Conservation (phyloP, 2,888 invertebrate species). For the Cryptocheilus praepositus region DNA sequence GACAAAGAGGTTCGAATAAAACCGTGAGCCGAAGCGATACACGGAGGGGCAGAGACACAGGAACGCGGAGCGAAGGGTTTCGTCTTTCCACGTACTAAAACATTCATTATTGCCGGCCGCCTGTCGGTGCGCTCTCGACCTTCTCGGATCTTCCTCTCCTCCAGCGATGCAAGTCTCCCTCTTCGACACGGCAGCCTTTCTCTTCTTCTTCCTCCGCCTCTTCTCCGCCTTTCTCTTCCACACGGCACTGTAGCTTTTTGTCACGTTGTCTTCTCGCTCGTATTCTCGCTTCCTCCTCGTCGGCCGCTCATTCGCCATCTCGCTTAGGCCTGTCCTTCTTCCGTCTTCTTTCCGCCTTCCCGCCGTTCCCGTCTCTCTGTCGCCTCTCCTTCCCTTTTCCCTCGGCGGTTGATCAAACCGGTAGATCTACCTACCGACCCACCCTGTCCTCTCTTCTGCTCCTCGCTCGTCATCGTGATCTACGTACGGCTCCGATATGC, state of each 20-base stretch:
- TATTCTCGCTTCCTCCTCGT: conserved; percentile 22
- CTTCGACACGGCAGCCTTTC: conserved; percentile 14
- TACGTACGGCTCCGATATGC: conserved; percentile 7
- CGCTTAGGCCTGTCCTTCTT: conserved; percentile 26
- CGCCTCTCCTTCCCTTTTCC: conserved; percentile 24
- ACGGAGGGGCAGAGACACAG: conserved; percentile 7
- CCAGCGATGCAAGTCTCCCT: conserved; percentile 9
- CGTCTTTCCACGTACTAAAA: conserved; percentile 53
- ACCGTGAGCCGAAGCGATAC: conserved; percentile 1
- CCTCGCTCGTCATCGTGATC: conserved; percentile 21
- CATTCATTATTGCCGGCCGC: conserved; percentile 53
- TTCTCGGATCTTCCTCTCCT: conserved; percentile 21
- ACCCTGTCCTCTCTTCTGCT: conserved; percentile 9
- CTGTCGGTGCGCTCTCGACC: conserved; percentile 32
- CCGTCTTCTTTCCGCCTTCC: conserved; percentile 24
- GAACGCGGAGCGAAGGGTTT: conserved; percentile 40
- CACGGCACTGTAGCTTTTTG: conserved; percentile 36
- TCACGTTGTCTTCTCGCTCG: conserved; percentile 29
- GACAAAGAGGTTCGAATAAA: too few relatives aligned
- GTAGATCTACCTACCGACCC: conserved; percentile 52
- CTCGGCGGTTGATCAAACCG: conserved; percentile 58
- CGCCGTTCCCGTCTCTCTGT: conserved; percentile 21
- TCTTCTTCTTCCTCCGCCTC: conserved; percentile 26
- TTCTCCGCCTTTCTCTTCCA: conserved; percentile 37
- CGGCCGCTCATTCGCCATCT: conserved; percentile 22